These are phyloP conservation scores for Oryzias woworae DNA, from an alignment of 2,113 vertebrate genomes.

Conservation along the genomic window DNA sequence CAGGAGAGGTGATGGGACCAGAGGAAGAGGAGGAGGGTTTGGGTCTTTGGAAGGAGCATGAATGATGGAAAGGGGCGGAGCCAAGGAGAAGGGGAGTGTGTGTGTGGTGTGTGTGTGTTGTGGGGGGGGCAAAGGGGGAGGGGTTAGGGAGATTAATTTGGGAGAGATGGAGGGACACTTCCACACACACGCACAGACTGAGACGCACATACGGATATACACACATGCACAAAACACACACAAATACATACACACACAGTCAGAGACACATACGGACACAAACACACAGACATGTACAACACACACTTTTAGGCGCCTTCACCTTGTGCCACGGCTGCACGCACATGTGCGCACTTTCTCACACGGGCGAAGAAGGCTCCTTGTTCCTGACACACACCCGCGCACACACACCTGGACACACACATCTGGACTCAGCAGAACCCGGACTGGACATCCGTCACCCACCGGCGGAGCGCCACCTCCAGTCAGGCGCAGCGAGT, in stretches of 20 bases:
- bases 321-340: constrained; percentile 24
- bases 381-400: constrained; percentile 16
- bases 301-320: constrained; percentile 40
- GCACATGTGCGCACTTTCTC: constrained; percentile 18
- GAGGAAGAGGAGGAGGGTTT: constrained; percentile 5
- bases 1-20: not conserved
- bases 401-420: not conserved
- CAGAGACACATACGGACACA: constrained; percentile 16
- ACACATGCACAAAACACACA: constrained; percentile 25
- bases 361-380: constrained; percentile 44
- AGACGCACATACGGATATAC: constrained; percentile 28
- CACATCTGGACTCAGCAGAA: constrained; percentile 38
- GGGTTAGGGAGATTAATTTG: constrained; percentile 55
- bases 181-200: constrained; percentile 9
- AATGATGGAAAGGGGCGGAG: constrained; percentile 49
- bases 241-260: not conserved
- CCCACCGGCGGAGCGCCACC: constrained; percentile 21
- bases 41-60: constrained; percentile 31
- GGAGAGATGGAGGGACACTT: constrained; percentile 12
- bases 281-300: constrained; percentile 29
- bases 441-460: constrained; percentile 46
- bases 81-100: constrained; percentile 26
- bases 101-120: too few relatives aligned
- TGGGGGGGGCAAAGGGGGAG: constrained; percentile 50
- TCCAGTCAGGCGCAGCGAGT: constrained; percentile 50